These are phyloP conservation scores for Drosophila kuntzei DNA, from an alignment of 2,888 invertebrate genomes.

Conservation along the genomic window DNA sequence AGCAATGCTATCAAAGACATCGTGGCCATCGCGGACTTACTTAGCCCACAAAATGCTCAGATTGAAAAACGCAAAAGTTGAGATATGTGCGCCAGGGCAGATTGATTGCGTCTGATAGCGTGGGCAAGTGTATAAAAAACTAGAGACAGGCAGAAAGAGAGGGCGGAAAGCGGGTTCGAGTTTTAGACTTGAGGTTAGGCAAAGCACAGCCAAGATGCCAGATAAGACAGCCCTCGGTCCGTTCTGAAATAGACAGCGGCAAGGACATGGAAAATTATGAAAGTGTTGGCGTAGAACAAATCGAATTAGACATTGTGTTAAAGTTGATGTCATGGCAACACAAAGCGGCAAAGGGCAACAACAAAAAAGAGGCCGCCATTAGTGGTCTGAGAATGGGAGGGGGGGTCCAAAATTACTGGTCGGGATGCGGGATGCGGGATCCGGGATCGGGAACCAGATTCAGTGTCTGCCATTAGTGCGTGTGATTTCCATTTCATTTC, in stretches of 20 bases:
- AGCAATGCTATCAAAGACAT: slow-evolving; percentile 32
- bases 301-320: slow-evolving; percentile 84
- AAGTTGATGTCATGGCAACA: slow-evolving; percentile 55
- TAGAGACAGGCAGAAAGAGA: slow-evolving; percentile 37
- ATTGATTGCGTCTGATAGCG: slow-evolving; percentile 83
- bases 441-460: slow-evolving; percentile 25
- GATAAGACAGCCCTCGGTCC: slow-evolving; percentile 70
- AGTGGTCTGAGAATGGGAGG: slow-evolving; percentile 18
- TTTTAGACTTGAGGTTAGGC: slow-evolving; percentile 65
- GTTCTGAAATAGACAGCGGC: slow-evolving; percentile 58
- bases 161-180: slow-evolving; percentile 6
- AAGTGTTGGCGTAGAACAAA: slow-evolving; percentile 85
- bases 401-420: slow-evolving; percentile 1
- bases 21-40: slow-evolving; percentile 69
- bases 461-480: slow-evolving; percentile 74
- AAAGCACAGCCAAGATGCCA: slow-evolving; percentile 65
- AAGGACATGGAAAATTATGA: slow-evolving; percentile 81
- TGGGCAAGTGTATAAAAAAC: slow-evolving; percentile 77
- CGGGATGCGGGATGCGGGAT: not conserved
- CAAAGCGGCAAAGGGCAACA: slow-evolving; percentile 32
- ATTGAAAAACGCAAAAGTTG: slow-evolving; percentile 81
- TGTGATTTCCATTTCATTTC: slow-evolving; percentile 83
- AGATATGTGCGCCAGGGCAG: slow-evolving; percentile 75
- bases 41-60: slow-evolving; percentile 78
- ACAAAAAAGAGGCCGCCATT: slow-evolving; percentile 51